phyloP scores from a whole-genome alignment of 2,888 invertebrate genomes.

The Fragum whitleyi region DNA sequence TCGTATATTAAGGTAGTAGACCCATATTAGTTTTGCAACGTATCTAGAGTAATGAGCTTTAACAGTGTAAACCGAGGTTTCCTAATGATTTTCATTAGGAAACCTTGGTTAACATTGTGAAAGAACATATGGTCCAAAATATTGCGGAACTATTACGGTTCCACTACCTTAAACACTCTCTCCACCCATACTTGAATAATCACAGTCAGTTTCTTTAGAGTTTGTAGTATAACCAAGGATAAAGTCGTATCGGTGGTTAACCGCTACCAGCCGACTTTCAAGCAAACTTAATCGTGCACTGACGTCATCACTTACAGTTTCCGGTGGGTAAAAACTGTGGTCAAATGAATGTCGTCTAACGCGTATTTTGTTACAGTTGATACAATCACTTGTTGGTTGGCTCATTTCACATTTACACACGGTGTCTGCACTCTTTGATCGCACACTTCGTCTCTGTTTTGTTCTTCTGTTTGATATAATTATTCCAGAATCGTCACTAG shows the following conservation, averaged over 20 bases:
- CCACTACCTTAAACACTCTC: slow-evolving; percentile 16
- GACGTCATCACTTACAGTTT: slow-evolving; percentile 30
- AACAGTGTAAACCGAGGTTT: too few relatives aligned
- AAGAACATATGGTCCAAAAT: too few relatives aligned
- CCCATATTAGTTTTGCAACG: too few relatives aligned
- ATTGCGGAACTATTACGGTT: too few relatives aligned
- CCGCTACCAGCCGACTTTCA: slow-evolving; percentile 28
- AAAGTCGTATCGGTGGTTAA: slow-evolving; percentile 33
- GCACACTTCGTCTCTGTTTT: slow-evolving; percentile 24
- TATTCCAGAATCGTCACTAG: slow-evolving; percentile 48
- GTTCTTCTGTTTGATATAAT: slow-evolving; percentile 16
- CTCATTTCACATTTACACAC: slow-evolving; percentile 30
- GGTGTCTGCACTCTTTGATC: slow-evolving; percentile 49
- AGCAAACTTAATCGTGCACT: slow-evolving; percentile 42
- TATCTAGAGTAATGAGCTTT: too few relatives aligned
- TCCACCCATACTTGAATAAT: neutral
- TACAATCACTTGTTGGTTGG: slow-evolving; percentile 14
- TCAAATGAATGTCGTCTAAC: slow-evolving; percentile 40
- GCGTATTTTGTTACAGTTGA: slow-evolving; percentile 22
- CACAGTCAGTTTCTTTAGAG: neutral
- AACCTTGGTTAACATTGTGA: too few relatives aligned
- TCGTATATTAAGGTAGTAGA: too few relatives aligned
- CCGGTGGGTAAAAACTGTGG: slow-evolving; percentile 38
- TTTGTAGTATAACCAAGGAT: neutral
- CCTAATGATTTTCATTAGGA: too few relatives aligned